Conservation (phyloP, 2,113 vertebrate genomes). For the Pontoporia blainvillei region DNA sequence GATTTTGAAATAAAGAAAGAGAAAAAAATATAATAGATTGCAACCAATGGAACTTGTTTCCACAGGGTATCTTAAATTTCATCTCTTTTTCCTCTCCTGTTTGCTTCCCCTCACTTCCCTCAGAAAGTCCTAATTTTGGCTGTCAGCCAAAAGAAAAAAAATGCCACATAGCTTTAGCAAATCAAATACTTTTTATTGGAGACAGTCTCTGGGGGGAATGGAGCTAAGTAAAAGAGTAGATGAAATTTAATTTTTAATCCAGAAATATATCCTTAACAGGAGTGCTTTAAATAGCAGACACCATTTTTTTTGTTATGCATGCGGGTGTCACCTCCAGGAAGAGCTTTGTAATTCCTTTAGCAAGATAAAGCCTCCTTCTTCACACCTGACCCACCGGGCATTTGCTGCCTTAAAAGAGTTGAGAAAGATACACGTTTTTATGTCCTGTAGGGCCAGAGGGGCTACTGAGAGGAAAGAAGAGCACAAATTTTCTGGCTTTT, state of each 20-base stretch:
- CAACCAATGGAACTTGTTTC: conserved; percentile 56
- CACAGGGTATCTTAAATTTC: conserved; percentile 68
- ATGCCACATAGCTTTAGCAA: conserved; percentile 63
- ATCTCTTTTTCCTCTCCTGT: conserved; percentile 37
- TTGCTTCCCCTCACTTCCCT: conserved; percentile 38
- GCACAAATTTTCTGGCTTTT: background rate
- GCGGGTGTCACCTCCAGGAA: conserved; percentile 52
- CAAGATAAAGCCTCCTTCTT: conserved; percentile 56
- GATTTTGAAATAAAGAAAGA: conserved; percentile 34
- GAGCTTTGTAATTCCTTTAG: conserved; percentile 65
- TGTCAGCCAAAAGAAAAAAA: conserved; percentile 64
- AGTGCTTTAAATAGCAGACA: conserved; percentile 73
- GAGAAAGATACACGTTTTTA: conserved; percentile 21
- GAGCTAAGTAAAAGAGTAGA: conserved; percentile 76
- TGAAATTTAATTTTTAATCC: conserved; percentile 79
- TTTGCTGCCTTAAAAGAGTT: conserved; percentile 73
- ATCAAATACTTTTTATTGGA: conserved; percentile 75
- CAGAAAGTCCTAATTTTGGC: conserved; percentile 60
- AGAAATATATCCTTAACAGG: conserved; percentile 73
- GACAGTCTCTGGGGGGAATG: conserved; percentile 61
- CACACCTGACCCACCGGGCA: conserved; percentile 53
- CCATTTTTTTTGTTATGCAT: conserved; percentile 79
- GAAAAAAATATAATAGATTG: conserved; percentile 20
- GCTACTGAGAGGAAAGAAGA: background rate
- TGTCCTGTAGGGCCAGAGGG: background rate